Percentiles rank a stretch among this genome's conserved stretches.
Conservation (phyloP, 2,888 invertebrate genomes). For the Heliconius sara region DNA sequence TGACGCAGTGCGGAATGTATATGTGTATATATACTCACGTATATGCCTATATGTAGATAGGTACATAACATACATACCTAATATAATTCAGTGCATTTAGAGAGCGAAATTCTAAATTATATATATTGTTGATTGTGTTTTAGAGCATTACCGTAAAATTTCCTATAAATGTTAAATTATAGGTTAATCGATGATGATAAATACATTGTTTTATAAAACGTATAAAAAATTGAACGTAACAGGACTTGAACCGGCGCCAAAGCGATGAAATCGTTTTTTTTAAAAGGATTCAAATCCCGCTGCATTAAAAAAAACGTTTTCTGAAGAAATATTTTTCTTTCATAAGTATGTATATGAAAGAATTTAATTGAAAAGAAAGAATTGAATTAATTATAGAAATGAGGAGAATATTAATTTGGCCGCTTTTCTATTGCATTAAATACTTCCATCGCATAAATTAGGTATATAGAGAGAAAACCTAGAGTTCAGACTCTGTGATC, state of each 20-base stretch:
- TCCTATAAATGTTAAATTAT: too few species aligned
- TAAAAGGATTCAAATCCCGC: not conserved
- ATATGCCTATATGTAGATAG: not conserved
- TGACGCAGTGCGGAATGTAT: slow-evolving; percentile 18
- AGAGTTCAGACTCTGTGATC: not conserved
- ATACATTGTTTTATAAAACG: not conserved
- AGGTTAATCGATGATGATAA: too few species aligned
- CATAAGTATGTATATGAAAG: not conserved
- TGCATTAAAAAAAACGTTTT: too few species aligned
- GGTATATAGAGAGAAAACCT: not conserved
- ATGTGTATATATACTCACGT: not conserved
- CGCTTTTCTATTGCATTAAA: not conserved
- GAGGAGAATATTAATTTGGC: too few species aligned
- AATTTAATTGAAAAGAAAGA: too few species aligned
- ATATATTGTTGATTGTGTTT: too few species aligned
- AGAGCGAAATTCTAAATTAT: too few species aligned
- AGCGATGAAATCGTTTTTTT: not conserved
- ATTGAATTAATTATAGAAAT: too few species aligned
- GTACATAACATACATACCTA: not conserved
- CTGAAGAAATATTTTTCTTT: too few species aligned
- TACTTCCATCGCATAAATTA: not conserved
- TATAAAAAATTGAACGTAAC: not conserved
- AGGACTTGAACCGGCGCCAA: not conserved
- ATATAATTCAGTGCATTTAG: not conserved
- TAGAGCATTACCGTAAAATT: too few species aligned